Evolutionary conservation across 2,797 vertebrate genomes (phyloP).

Genomic region (Karalla daura): DNA sequence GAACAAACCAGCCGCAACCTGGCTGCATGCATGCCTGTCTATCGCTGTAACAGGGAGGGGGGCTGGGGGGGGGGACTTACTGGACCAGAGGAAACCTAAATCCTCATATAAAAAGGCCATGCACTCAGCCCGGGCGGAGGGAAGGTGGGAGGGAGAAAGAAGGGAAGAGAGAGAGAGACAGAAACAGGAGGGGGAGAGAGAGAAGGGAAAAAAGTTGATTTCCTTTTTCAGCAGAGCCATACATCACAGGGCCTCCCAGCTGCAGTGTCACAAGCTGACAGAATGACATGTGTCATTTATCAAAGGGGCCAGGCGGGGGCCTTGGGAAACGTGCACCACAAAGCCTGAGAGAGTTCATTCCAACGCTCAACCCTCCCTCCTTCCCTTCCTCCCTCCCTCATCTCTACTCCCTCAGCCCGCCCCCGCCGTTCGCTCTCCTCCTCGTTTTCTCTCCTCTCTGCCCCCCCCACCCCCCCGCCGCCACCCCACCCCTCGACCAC

Average conservation of each 20-base stretch:
- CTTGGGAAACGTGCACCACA: conserved; percentile 97
- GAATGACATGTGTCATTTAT: conserved; percentile 99
- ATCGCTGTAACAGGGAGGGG: conserved; percentile 16
- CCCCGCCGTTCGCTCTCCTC: conserved; percentile 72
- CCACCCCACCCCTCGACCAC: no score
- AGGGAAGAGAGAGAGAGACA: conserved; percentile 58
- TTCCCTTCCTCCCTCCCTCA: conserved; percentile 56
- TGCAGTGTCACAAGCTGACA: conserved; percentile 98
- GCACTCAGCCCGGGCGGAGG: conserved; percentile 86
- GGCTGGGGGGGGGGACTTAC: conserved; percentile 41
- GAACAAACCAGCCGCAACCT: conserved; percentile 66
- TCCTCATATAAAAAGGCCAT: conserved; percentile 94
- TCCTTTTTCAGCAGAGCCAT: conserved; percentile 96
- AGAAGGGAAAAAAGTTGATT: conserved; percentile 89
- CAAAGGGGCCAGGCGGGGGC: conserved; percentile 97
- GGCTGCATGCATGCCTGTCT: conserved; percentile 61
- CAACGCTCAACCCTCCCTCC: conserved; percentile 87
- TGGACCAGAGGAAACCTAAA: conserved; percentile 91
- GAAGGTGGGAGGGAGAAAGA: conserved; percentile 51
- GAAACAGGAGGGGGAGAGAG: conserved; percentile 43
- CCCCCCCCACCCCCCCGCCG: conserved; percentile 4
- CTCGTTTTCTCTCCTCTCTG: conserved; percentile 57
- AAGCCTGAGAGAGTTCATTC: conserved; percentile 99
- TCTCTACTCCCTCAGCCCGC: conserved; percentile 74
- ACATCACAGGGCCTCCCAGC: conserved; percentile 97